Evolutionary conservation across 2,113 vertebrate species (phyloP).

Genomic region (Apteryx mantelli): DNA sequence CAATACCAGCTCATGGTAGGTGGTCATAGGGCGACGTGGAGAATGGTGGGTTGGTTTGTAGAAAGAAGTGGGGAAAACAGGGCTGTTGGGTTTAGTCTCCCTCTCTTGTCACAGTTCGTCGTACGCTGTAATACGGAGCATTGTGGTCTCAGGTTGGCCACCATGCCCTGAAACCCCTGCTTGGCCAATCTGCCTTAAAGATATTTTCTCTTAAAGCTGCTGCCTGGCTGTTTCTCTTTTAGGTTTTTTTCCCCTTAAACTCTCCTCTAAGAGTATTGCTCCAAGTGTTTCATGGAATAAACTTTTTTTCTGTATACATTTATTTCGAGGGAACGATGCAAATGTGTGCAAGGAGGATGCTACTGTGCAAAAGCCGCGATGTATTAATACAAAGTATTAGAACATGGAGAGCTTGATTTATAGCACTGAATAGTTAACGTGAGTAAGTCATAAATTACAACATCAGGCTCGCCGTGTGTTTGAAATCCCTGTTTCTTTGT

Average conservation of each 20-base stretch:
- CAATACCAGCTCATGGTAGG: background rate
- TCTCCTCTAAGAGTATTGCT: background rate
- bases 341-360: conserved; percentile 25
- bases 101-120: background rate
- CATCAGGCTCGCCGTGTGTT: background rate
- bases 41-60: background rate
- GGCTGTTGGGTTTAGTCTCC: background rate
- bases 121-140: rapidly evolving
- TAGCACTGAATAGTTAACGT: conserved; percentile 39
- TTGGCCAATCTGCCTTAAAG: background rate
- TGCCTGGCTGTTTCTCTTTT: background rate
- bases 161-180: background rate
- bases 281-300: background rate
- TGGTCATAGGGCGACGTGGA: background rate
- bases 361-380: conserved; percentile 39
- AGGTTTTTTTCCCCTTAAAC: background rate
- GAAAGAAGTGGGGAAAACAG: background rate
- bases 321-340: conserved; percentile 13
- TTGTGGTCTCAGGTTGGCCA: background rate
- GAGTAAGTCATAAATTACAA: conserved; percentile 51
- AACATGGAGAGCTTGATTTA: conserved; percentile 62
- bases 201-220: background rate
- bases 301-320: conserved; percentile 3
- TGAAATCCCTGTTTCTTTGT: conserved; percentile 1
- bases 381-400: conserved; percentile 45